Evolutionary conservation across 2,888 invertebrate genomes (phyloP), one percentile per base, ranked within the genome.

Genomic region (Euplexia lucipara): DNA sequence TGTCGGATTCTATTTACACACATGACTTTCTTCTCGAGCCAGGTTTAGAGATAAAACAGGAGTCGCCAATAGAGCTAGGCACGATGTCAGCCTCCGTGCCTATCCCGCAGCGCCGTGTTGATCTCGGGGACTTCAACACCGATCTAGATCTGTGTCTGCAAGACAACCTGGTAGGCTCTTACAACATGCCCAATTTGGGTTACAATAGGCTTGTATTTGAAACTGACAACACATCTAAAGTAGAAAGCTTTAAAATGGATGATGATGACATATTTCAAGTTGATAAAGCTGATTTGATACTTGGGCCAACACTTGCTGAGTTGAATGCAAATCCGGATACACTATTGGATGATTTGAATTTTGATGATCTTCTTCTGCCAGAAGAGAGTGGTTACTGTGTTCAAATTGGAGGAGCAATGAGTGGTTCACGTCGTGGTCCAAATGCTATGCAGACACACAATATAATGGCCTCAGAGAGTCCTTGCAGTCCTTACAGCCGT

Each of bases 211-310:
- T 93, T 65, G 87, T 90, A 37, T 94, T 91, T 75, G 95, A 94
- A 61, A 90, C 88, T 78, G 96, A 89, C 79, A 93, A 79, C 80
- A 89, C 87, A 51, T 87, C 90, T 20, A 96, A 96, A 90, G 90
- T 93, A 53, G 97, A 97, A 82, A 95, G 96, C 12, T 97, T 97
- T 83, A 97, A 97, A 90, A 97, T 98, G 96, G 98, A 98, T 85
- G 98, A 98, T 84, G 98, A 98, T 87, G 98, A 98, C 87, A 98
- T 98, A 83, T 98, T 98, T 89, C 95, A 98, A 96, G 98, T 98
- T 59, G 98, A 98, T 90, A 98, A 98, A 92, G 97, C 97, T 41
- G 98, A 98, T 92, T 95, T 98, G 72, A 97, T 98, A 82, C 97
- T 98, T 90, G 97, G 97, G 4, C 97, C 98, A 0, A 98, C 98